Evolutionary conservation across 2,888 invertebrate genomes (phyloP).

Genomic region (Cybosia mesomella): DNA sequence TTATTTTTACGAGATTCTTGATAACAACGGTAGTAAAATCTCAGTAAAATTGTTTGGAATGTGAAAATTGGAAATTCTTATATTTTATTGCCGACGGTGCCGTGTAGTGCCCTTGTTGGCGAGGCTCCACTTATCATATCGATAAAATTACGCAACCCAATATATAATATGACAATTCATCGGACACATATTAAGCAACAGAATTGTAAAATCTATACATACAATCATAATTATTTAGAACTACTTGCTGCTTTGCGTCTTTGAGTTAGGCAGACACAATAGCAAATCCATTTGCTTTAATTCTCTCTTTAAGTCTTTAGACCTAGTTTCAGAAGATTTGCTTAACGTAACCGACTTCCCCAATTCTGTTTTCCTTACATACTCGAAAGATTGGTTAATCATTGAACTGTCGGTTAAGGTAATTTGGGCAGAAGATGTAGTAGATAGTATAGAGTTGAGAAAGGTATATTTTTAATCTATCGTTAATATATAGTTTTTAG

Average conservation of each 20-base stretch:
- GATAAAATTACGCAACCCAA: neutral
- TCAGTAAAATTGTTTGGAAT: constrained; percentile 22
- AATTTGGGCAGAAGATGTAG: neutral
- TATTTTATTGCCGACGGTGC: constrained; percentile 14
- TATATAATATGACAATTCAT: too few species aligned
- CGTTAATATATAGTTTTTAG: neutral
- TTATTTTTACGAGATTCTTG: constrained; percentile 39
- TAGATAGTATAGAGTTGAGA: neutral
- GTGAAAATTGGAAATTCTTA: constrained; percentile 19
- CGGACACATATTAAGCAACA: too few species aligned
- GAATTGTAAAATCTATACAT: too few species aligned
- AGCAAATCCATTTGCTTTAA: neutral
- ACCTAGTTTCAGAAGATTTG: too few species aligned
- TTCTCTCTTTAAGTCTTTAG: too few species aligned
- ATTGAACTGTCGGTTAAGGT: too few species aligned
- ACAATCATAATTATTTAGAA: neutral
- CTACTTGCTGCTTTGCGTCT: neutral
- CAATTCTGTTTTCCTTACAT: neutral
- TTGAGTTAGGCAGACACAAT: neutral
- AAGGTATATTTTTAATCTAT: neutral
- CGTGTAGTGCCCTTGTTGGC: neutral
- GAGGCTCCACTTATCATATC: neutral
- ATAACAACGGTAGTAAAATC: constrained; percentile 27
- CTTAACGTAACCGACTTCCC: neutral
- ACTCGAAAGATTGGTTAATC: neutral